Base-by-base conservation (phyloP, 2,113 vertebrate genomes). In the Protomyctophum bolini region DNA sequence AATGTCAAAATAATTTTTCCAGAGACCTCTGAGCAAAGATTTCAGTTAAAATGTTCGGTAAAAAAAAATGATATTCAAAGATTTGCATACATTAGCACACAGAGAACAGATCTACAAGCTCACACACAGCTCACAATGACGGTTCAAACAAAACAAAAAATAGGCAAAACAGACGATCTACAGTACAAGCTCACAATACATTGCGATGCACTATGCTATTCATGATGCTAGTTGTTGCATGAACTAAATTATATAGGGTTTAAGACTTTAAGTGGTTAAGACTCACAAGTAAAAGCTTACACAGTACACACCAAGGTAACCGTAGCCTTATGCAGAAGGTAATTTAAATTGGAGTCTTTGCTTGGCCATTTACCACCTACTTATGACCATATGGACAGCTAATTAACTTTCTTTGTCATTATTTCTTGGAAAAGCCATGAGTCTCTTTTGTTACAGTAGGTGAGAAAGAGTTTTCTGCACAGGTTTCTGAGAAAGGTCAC, bases 351-450 rank as follows among this genome's bases (percentile, higher is more conserved):
- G 61, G 47, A 77, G 63, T 46, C 50, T 67, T 76, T 73, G 29
- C 58, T 57, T 66, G 74, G 45, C 49, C 81, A 85, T 77, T 87
- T 61, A 80, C 14, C 55, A 11, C 21, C 76, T 58, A 63, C 60
- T 79, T 67, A 28, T 69, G 72, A 66, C 79, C 81, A 67, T 33
- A 61, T 47, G 50, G 51, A 66, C 76, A 77, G 63, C 83, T 76
- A 89, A 91, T 89, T 89, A 82, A 79, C 83, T 83, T 80, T 82
- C 76, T 81, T 56, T 66, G 63, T 73, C 15, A 70, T 75, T 82
- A 58, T 70, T 66, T 67, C 51, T 70, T 77, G 61, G 63, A 21
- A 57, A 74, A 58, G 63, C 15, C 49, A 59, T 54, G 28, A 62
- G 21, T 21, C 21, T 64, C 55, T 65, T 73, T 72, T 62, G 65